Conservation (phyloP, 2,888 invertebrate genomes). For the Aleiodes alternator region DNA sequence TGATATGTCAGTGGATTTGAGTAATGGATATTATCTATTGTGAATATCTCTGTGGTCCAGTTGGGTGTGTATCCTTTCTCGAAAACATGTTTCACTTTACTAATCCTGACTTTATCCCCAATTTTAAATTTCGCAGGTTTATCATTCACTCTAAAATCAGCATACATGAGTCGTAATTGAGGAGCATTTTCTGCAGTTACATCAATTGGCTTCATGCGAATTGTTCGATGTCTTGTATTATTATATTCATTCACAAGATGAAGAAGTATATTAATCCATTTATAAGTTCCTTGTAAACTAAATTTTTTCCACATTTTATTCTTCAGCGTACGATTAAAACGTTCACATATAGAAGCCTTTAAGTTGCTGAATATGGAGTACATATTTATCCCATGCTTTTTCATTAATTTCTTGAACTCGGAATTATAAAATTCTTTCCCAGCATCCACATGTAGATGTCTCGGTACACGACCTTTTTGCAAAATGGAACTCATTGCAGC, state of each 20-base stretch:
- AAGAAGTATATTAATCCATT: slow-evolving; percentile 51
- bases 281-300: slow-evolving; percentile 50
- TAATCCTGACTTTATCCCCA: slow-evolving; percentile 65
- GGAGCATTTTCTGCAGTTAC: slow-evolving; percentile 65
- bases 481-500: slow-evolving; percentile 54
- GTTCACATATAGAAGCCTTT: slow-evolving; percentile 59
- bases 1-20: slow-evolving; percentile 64
- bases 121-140: slow-evolving; percentile 55
- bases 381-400: slow-evolving; percentile 44
- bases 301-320: slow-evolving; percentile 54
- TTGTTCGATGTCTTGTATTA: slow-evolving; percentile 66
- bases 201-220: slow-evolving; percentile 64
- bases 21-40: slow-evolving; percentile 59
- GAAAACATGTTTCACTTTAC: slow-evolving; percentile 64
- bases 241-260: slow-evolving; percentile 60
- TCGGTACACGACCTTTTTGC: slow-evolving; percentile 42
- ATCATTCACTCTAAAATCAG: slow-evolving; percentile 60
- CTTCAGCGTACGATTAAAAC: no score
- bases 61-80: slow-evolving; percentile 67
- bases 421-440: slow-evolving; percentile 53
- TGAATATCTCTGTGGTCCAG: slow-evolving; percentile 69
- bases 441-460: slow-evolving; percentile 45
- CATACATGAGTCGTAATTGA: slow-evolving; percentile 36
- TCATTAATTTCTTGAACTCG: slow-evolving; percentile 45
- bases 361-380: slow-evolving; percentile 55